Conservation (phyloP, 2,797 vertebrate genomes). For the Gobionotothen gibberifrons region DNA sequence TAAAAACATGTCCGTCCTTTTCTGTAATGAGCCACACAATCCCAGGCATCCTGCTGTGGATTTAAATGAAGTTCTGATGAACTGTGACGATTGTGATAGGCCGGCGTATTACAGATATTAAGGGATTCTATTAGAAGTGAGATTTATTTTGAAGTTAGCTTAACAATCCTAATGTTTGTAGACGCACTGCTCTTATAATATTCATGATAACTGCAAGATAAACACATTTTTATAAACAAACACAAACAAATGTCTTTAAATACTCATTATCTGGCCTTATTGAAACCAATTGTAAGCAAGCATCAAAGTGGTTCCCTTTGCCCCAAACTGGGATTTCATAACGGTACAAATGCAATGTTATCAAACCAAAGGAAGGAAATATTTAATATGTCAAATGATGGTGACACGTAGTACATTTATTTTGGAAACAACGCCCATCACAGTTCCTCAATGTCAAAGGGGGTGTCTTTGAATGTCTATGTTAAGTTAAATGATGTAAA, state of each 20-base stretch:
- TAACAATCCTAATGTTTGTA: neutral
- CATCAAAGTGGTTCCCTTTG: constrained; percentile 1
- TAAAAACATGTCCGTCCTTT: neutral
- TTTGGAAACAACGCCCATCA: too few species aligned
- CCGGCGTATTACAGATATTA: neutral
- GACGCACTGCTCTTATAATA: neutral
- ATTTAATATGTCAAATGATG: neutral
- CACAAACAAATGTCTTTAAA: too few species aligned
- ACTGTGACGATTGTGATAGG: neutral
- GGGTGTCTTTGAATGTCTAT: too few species aligned
- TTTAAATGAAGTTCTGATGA: constrained; percentile 11
- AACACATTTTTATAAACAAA: neutral
- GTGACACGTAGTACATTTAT: neutral
- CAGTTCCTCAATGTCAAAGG: too few species aligned
- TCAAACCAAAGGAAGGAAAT: constrained; percentile 1
- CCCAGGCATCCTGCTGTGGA: neutral
- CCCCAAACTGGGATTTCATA: neutral
- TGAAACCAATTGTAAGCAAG: neutral
- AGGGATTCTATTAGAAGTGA: neutral
- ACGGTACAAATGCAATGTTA: neutral
- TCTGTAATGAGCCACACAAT: neutral
- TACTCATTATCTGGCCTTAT: too few species aligned
- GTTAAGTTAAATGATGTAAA: too few species aligned
- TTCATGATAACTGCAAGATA: neutral
- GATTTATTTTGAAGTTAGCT: neutral